phyloP scores from a whole-genome alignment of 2,113 vertebrate species.

The Centropristis striata region DNA sequence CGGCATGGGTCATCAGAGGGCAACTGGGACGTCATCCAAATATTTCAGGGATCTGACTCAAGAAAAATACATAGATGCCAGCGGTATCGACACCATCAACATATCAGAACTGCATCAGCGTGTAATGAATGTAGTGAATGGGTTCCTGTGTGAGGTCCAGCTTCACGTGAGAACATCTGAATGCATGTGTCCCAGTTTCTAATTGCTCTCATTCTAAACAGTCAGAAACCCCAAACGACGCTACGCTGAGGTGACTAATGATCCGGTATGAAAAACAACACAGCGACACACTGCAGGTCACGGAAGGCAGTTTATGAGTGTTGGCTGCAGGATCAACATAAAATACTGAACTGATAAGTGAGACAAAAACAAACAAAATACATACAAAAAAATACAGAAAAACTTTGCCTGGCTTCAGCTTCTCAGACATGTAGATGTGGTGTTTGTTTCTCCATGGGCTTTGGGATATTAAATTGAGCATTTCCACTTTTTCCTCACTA shows the following conservation, averaged over 20 bases:
- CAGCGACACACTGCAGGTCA: neutral
- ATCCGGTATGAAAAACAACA: conserved; percentile 34
- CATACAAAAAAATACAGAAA: neutral
- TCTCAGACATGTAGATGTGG: neutral
- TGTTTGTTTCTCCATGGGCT: no score
- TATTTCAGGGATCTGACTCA: conserved; percentile 37
- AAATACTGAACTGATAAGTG: neutral
- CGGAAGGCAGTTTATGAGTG: conserved; percentile 11
- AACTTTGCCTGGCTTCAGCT: neutral
- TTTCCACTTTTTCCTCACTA: neutral
- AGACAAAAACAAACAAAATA: neutral
- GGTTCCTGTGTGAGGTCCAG: conserved; percentile 37
- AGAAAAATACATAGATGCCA: conserved; percentile 42
- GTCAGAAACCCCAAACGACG: conserved; percentile 10
- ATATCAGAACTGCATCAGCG: conserved; percentile 27
- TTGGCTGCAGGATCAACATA: neutral
- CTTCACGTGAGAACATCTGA: conserved; percentile 55
- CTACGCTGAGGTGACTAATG: conserved; percentile 40
- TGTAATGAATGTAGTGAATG: conserved; percentile 26
- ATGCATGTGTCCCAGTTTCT: conserved; percentile 37
- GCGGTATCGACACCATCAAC: conserved; percentile 3
- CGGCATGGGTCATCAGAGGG: conserved; percentile 41
- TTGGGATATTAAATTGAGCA: neutral
- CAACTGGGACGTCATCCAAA: conserved; percentile 42
- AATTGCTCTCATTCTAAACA: conserved; percentile 48